Base-by-base conservation (phyloP, 1,140 invertebrate species). In the Drosophila sp. region DNA sequence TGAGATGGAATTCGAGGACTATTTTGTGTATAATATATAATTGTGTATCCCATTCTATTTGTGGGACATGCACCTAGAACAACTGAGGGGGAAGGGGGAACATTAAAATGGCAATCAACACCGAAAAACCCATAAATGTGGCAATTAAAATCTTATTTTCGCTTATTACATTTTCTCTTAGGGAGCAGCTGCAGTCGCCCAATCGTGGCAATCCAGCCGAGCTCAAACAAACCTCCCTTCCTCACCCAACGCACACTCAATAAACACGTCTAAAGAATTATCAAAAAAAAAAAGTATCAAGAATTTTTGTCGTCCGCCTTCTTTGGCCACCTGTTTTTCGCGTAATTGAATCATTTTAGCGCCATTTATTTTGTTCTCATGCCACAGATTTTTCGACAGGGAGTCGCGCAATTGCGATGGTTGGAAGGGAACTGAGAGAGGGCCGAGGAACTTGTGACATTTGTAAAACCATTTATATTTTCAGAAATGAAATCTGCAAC, bases 261-360 rank as follows among this genome's bases (percentile, higher is more conserved):
- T 87, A 89, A 87, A 87, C 84, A 89, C 80, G 80, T 89, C 77
- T 78, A 89, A 83, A 87, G 84, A 64, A 79, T 76, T 57, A 66
- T 70, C 65, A 73, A 65, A 35, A 44, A 62, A 72, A 79, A 70
- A 80, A 17, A 17, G 17, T 80, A 73, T 65, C 29, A 44, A 50
- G 70, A 79, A 70, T 73, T 77, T 89, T 87, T 86, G 83, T 86
- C 83, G 83, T 80, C 44, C 44, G 44, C 44, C 44, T 50, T 50
- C 70, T 58, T 63, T 65, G 68, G 84, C 73, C 83, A 87, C 82
- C 82, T 87, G 84, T 84, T 89, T 79, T 80, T 72, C 54, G 84
- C 80, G 84, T 87, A 87, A 87, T 87, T 87, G 83, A 87, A 87
- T 87, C 83, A 87, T 87, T 87, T 87, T 87, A 87, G 83, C 84